Base-by-base conservation (phyloP, 2,888 invertebrate species). In the Caenorhabditis zanzibari region DNA sequence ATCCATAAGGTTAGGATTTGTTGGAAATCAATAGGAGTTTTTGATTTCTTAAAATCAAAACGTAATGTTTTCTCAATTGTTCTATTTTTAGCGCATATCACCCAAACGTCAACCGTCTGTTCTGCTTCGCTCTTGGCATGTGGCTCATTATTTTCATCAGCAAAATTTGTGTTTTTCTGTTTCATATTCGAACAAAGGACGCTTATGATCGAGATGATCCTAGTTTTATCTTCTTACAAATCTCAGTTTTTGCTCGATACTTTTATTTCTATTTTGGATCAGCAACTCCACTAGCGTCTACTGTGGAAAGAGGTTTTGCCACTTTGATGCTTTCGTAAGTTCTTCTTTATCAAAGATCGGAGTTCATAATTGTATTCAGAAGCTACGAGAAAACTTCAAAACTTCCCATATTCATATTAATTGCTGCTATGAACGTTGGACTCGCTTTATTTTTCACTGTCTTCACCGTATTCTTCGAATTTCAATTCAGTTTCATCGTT, bases 201-300 rank as follows among this genome's bases (percentile, higher is more conserved):
- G 9, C 5, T 5, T 22, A 52, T 0, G 26, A 49, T 24, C n/a
- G 35, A 12, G 4, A 32, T 2, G 69, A 59, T 19, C n/a, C 76
- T 2, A 47, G 52, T 16, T 35, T 68, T 10, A 3, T 64, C 2
- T 26, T 81, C 2, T 41, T 81, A 0, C 38, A 54, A 69, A 49
- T 61, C 19, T 38, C 74, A 16, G 74, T 35, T 12, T 81, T 74
- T 41, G 16, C 61, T 12, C 58, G 81, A 26, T 81, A 69, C 19
- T 69, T 68, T 35, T 81, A 72, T 59, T 68, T 69, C 32, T 81
- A 69, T 41, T 74, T 61, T 12, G 74, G 52, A n/a, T 69, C 74
- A 2, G 81, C 69, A 0, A 16, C 66, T 16, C 81, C 81, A 9
- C 26, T 81, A 2, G 28, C 68, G 4, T 49, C 63, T 0, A 63